phyloP scores from a whole-genome alignment of 2,113 vertebrate species.

The Ceratotherium simum region DNA sequence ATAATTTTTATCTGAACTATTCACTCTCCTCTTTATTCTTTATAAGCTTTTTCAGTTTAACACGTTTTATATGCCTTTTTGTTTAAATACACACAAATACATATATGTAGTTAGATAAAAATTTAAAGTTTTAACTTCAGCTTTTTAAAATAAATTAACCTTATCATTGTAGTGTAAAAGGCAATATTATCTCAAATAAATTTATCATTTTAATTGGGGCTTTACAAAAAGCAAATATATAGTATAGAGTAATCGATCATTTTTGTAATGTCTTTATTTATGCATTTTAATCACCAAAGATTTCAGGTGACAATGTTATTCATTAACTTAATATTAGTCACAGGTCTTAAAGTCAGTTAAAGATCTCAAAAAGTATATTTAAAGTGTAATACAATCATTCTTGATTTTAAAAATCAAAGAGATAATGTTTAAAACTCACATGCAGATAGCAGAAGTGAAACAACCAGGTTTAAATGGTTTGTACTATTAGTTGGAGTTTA shows the following conservation, averaged over 20 bases:
- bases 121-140: not conserved
- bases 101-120: not conserved
- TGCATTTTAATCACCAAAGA: not conserved
- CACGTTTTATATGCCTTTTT: not conserved
- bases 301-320: not conserved
- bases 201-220: not conserved
- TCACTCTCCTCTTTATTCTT: not conserved
- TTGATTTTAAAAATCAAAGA: conserved; percentile 29
- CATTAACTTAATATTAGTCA: not conserved
- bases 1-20: not conserved
- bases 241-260: not conserved
- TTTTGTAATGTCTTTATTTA: not conserved
- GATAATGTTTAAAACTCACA: not conserved
- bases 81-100: not conserved
- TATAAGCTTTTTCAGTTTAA: not conserved
- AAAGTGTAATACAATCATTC: not conserved
- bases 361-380: not conserved
- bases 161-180: not conserved
- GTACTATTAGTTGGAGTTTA: not conserved
- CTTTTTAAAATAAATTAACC: not conserved
- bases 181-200: not conserved
- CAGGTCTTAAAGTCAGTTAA: not conserved
- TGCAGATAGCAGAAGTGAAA: not conserved
- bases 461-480: not conserved
- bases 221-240: not conserved